Base-by-base conservation (phyloP, 1,140 invertebrate genomes). In the Drosophila santomea region DNA sequence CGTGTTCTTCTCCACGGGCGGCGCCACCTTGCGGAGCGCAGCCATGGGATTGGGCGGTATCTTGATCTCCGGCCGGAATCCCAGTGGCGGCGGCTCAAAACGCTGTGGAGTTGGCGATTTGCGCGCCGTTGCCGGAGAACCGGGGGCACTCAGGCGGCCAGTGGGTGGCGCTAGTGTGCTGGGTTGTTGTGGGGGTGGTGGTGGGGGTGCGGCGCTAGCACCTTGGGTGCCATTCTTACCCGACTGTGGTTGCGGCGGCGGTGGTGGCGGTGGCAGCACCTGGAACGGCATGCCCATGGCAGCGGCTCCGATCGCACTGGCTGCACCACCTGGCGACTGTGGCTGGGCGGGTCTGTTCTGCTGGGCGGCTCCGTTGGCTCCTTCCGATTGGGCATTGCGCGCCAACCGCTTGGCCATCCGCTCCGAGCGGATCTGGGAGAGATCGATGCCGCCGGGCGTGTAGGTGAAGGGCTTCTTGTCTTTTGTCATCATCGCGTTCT, bases 401-500 rank as follows among this genome's bases (percentile, higher is more conserved):
- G 91, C 60, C 93, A 94, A 35, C 43, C 97, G 93, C 75, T 97
- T 94, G 12, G 96, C 96, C 96, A 98, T 98, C 74, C 97, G 94
- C 2, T 97, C 97, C 59, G 96, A 98, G 63, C 95, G 94, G 39
- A 98, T 98, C 92, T 98, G 97, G 1, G 96, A 97, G 25, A 98
- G 93, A 92, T 98, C 97, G 47, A 98, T 94, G 56, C 97, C 97
- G 12, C 97, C 97, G 3, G 97, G 97, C 14, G 97, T 98, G 91
- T 98, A 98, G 3, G 97, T 98, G 91, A 98, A 98, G 1, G 97
- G 97, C 91, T 97, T 98, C 92, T 98, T 98, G 91, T 98, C 97
- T 93, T 98, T 97, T 69, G 96, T 97, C 95, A 97, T 95, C 97
- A 98, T 97, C 5, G 97, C 97, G 85, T 97, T 97, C 89, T 98